phyloP scores from a whole-genome alignment of 2,113 vertebrate species.

The Atractosteus spatula region DNA sequence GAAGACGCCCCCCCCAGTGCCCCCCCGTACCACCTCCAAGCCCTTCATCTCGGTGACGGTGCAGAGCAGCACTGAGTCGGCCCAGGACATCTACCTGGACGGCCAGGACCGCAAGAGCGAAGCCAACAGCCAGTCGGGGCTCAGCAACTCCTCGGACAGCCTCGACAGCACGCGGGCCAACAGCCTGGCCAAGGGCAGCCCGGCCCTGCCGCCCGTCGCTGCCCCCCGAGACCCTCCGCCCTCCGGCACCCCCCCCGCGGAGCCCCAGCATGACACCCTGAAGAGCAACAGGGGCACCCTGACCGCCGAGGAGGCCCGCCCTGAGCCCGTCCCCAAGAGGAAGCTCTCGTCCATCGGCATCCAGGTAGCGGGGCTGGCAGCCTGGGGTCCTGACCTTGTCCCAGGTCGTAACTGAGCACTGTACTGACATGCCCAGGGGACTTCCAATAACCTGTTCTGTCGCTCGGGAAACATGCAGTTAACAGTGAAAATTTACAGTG shows the following conservation, averaged over 20 bases:
- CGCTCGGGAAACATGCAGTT: too few relatives aligned
- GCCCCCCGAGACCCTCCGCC: conserved; percentile 71
- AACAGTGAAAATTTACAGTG: too few relatives aligned
- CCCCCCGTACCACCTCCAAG: conserved; percentile 94
- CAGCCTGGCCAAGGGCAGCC: conserved; percentile 78
- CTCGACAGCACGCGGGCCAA: conserved; percentile 91
- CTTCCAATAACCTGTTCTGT: too few relatives aligned
- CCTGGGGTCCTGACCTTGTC: background rate
- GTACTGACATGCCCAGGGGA: too few relatives aligned
- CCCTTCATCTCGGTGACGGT: conserved; percentile 98
- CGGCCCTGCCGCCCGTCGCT: conserved; percentile 64
- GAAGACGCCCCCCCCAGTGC: conserved; percentile 93
- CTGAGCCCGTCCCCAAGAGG: conserved; percentile 78
- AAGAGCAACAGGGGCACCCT: conserved; percentile 77
- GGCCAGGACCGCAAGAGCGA: conserved; percentile 91
- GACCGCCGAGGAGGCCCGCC: conserved; percentile 72
- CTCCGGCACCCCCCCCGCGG: conserved; percentile 61
- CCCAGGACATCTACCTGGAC: conserved; percentile 96
- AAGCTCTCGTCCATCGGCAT: conserved; percentile 98
- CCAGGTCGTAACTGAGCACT: too few relatives aligned
- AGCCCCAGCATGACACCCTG: conserved; percentile 52
- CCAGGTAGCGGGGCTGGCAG: conserved; percentile 72
- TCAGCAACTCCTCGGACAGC: conserved; percentile 96
- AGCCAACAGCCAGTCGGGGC: conserved; percentile 92
- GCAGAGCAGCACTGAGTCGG: conserved; percentile 97